Conservation (phyloP, 2,797 vertebrate genomes). For the Coreius guichenoti region DNA sequence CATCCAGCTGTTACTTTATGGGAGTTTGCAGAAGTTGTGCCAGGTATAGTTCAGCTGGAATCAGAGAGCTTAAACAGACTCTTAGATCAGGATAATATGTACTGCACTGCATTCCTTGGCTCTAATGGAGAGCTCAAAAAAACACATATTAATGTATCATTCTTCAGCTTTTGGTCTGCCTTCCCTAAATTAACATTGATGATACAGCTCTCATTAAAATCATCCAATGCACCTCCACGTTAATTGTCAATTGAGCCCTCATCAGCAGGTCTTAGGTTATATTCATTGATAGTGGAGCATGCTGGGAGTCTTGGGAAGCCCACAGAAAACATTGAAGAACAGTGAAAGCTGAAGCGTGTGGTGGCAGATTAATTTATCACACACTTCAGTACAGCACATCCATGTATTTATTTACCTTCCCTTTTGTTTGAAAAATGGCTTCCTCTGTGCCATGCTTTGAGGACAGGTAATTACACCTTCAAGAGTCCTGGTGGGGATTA, state of each 20-base stretch:
- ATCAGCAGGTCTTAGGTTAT: background rate
- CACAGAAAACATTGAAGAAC: constrained; percentile 1
- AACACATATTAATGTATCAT: background rate
- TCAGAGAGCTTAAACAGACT: constrained; percentile 11
- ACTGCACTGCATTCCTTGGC: background rate
- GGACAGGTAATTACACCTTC: constrained; percentile 75
- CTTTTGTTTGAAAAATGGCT: constrained; percentile 70
- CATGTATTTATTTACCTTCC: constrained; percentile 53
- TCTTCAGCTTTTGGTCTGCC: background rate
- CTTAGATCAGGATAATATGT: background rate
- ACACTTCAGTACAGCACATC: constrained; percentile 23
- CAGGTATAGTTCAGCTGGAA: background rate
- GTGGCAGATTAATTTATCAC: constrained; percentile 26
- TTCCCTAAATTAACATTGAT: constrained; percentile 1
- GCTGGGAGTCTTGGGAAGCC: background rate
- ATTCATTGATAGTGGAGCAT: background rate
- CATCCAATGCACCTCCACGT: background rate
- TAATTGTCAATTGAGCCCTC: constrained; percentile 6
- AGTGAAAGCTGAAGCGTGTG: background rate
- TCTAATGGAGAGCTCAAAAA: background rate
- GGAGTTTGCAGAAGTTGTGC: constrained; percentile 4
- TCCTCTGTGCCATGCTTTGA: constrained; percentile 66
- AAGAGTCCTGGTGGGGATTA: constrained; percentile 72
- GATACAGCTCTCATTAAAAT: constrained; percentile 16
- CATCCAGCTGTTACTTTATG: background rate